Evolutionary conservation across 2,113 vertebrate genomes (phyloP), one percentile per base, ranked within the genome.

Genomic region (Tyrannus savana): DNA sequence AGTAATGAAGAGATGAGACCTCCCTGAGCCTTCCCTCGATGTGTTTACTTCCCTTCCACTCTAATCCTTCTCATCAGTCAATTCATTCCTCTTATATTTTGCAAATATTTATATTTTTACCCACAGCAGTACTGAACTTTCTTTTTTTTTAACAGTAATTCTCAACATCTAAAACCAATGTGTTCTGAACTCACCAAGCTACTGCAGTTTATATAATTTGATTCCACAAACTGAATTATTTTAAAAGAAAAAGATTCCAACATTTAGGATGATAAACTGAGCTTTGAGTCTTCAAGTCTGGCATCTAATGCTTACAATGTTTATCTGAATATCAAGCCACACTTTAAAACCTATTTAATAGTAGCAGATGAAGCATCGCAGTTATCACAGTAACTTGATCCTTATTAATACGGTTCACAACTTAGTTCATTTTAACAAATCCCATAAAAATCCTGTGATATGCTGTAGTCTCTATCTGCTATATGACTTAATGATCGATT

Each of bases 401-500:
- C 39, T 49, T 85, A 74, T 58, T 55, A 91, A 68, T 41, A 67
- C 22, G 37, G 52, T 49, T 84, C 79, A 67, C 58, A 78, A 84
- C 55, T 85, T 68, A 89, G 55, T 52, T 86, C 73, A 58, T 80
- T 80, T 88, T 56, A 86, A 89, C 72, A 82, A 89, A 80, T 84
- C 46, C 46, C 91, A 87, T 60, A 92, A 95, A 96, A 96, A 95
- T 79, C 87, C 86, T 89, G 75, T 72, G 75, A 58, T 91, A 67
- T 58, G 44, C 67, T 90, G 33, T 46, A 87, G 69, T 50, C 37
- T 83, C 50, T 44, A 83, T 52, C 49, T 92, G 84, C 91, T 94
- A 88, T 33, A 86, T 73, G 94, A 96, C 81, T 97, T 94, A 96
- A 96, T 87, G 86, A 97, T 78, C 75, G 93, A 44, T 76, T 89